phyloP scores from a whole-genome alignment of 2,113 vertebrate species.

The Hypanus sabinus region DNA sequence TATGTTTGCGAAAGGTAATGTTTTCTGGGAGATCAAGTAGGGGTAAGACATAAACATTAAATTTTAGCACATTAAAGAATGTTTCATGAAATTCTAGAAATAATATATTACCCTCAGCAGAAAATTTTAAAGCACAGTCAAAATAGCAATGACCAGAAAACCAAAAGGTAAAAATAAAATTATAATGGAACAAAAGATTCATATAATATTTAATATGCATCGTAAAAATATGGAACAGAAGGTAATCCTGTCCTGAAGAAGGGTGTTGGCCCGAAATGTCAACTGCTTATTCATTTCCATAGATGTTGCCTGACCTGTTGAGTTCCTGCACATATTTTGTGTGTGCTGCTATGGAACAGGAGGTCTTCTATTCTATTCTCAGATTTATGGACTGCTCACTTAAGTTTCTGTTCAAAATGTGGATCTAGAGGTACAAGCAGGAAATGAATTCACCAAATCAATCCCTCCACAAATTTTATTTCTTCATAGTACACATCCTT shows the following conservation, averaged over 20 bases:
- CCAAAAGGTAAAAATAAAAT: neutral
- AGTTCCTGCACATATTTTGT: no score
- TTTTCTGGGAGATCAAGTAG: no score
- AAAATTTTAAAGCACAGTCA: neutral
- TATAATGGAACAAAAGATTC: neutral
- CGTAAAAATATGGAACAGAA: neutral
- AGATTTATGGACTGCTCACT: neutral
- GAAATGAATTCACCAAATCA: neutral
- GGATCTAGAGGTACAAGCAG: neutral
- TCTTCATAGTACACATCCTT: neutral
- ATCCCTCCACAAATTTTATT: neutral
- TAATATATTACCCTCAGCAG: neutral
- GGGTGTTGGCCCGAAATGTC: no score
- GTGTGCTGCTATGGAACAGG: no score
- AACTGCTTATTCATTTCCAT: no score
- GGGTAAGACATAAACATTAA: no score
- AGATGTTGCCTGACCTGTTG: no score
- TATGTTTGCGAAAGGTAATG: no score
- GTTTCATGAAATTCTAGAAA: no score
- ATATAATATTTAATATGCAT: neutral
- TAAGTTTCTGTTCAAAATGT: neutral
- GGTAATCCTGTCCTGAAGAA: no score
- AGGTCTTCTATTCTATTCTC: no score
- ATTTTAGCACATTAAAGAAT: no score
- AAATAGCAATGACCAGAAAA: neutral